Evolutionary conservation across 2,888 invertebrate genomes (phyloP).

Genomic region (Epinotia bilunana): DNA sequence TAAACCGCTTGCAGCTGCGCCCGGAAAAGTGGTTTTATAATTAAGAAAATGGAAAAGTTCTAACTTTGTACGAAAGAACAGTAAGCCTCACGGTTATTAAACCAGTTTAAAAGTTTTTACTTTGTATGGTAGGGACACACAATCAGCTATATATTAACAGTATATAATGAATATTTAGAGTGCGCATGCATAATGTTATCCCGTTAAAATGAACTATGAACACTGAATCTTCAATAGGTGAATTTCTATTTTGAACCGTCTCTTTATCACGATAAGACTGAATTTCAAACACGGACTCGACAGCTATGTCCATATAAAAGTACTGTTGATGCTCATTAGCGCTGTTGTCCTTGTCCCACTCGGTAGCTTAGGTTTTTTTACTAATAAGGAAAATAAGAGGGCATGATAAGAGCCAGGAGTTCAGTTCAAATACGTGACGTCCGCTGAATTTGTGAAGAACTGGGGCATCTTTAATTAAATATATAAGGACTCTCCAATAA

Average conservation of each 20-base stretch:
- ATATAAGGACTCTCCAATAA: slow-evolving; percentile 22
- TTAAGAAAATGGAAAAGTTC: slow-evolving; percentile 11
- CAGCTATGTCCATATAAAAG: neutral
- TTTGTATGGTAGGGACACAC: too few species aligned
- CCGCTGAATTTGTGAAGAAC: slow-evolving; percentile 28
- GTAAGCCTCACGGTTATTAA: neutral
- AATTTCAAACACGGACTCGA: neutral
- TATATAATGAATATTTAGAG: too few species aligned
- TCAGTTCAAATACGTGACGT: slow-evolving; percentile 31
- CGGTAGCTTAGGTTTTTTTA: neutral
- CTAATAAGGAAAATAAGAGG: slow-evolving; percentile 17
- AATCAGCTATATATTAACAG: too few species aligned
- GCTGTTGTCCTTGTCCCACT: neutral
- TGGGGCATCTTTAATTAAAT: slow-evolving; percentile 31
- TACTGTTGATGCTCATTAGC: neutral
- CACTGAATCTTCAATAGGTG: too few species aligned
- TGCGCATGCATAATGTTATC: too few species aligned
- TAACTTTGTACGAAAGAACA: neutral
- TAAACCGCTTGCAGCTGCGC: slow-evolving; percentile 13
- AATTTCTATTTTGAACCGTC: too few species aligned
- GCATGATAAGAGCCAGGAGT: slow-evolving; percentile 7
- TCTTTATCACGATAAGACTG: neutral
- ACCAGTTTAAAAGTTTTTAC: too few species aligned
- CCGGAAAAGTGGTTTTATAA: slow-evolving; percentile 11
- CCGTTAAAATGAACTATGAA: too few species aligned